Evolutionary conservation across 2,888 invertebrate species (phyloP).

Genomic region (Sipha maydis): DNA sequence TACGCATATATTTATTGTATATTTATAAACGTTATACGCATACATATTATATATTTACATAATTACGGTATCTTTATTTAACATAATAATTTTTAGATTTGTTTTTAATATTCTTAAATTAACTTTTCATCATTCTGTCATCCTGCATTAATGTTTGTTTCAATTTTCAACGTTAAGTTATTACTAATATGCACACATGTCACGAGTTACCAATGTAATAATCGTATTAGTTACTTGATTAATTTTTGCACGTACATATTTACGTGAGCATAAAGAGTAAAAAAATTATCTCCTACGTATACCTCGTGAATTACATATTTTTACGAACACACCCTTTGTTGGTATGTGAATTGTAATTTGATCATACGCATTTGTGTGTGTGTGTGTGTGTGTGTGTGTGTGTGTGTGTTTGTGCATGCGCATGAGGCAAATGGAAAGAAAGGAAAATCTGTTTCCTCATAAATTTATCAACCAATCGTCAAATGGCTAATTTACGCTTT

Average conservation of each 20-base stretch:
- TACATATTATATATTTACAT: no score
- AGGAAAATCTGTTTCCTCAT: background rate
- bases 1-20: no score
- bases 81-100: no score
- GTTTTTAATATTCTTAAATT: no score
- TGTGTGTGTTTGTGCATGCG: background rate
- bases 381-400: no score
- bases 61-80: no score
- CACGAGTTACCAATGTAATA: background rate
- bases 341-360: background rate
- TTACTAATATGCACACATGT: background rate
- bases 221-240: background rate
- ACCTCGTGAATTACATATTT: background rate
- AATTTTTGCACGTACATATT: background rate
- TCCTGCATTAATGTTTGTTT: no score
- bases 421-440: no score
- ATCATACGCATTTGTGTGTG: background rate
- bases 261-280: background rate
- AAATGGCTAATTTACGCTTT: background rate
- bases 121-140: no score
- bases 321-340: background rate
- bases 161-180: background rate
- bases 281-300: background rate
- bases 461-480: background rate
- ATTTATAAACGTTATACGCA: no score